Base-by-base conservation (phyloP, 1,140 invertebrate species). In the Tetramorium alpestre region DNA sequence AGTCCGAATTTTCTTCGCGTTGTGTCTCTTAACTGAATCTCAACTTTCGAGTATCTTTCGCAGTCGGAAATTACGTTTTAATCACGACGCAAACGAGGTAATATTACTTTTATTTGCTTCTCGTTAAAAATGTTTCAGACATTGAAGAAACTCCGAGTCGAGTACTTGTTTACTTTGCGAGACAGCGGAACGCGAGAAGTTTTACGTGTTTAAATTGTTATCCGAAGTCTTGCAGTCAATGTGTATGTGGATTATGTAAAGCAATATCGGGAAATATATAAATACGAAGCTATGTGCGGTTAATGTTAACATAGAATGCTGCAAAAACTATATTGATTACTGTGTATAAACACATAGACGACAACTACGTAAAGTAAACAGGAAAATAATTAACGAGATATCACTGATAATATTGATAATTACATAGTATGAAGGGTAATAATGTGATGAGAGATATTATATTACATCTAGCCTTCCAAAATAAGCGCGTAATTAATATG, bases 101-200 rank as follows among this genome's bases (percentile, higher is more conserved):
- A 60, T 84, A 84, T 75, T 84, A 84, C 80, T 84, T 84, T 84
- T 84, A 75, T 84, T 84, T 84, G 69, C 54, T 84, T 84, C 69
- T 84, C 69, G 80, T 84, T 84, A 84, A 84, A 84, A 84, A 75
- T 84, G 80, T 84, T 84, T 84, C 41, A 60, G 69, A 44, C 69
- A 84, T 75, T 62, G 80, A 56, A 73, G 70, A 73, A 84, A 84
- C 69, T 84, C 60, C 22, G 51, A 44, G 75, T 22, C 18, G 80
- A 82, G 67, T 73, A 60, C 67, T 38, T 60, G 80, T 75, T 84
- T 75, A 84, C 56, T 75, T 84, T 75, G 54, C 28, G 41, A 84
- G 72, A 73, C 67, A 60, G 51, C 25, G 65, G 78, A 81, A 62
- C 38, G 80, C 54, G 41, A 4, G 7, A 41, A 84, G 80, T 84